Base-by-base conservation (phyloP, 2,888 invertebrate genomes). In the Scaptomyza flava region DNA sequence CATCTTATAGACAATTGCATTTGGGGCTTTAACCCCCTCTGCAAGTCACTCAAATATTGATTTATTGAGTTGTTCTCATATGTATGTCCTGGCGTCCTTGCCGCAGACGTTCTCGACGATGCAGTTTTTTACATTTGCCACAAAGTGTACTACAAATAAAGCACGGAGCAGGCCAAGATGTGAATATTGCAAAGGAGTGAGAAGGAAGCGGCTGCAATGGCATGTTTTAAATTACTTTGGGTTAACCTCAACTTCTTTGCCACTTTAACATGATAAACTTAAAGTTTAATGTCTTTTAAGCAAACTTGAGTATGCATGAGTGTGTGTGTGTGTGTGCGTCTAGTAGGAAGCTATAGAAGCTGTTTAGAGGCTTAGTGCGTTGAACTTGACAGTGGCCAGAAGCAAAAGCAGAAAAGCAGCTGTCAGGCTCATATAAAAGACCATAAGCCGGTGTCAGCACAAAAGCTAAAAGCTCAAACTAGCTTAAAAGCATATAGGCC, bases 61-160 rank as follows among this genome's bases (percentile, higher is more conserved):
- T 82, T 82, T 88, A 82, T 86, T 67, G 84, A 74, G 74, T 67
- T 72, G 68, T 72, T 67, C 87, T 81, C 88, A 82, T 73, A 70
- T 81, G 57, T 41, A 36, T 47, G 58, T 27, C 23, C 23, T 11
- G 27, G 34, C 63, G 68, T 69, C 68, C 79, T 52, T 48, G 23
- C 54, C 31, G 54, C 38, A 50, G 51, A 47, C 56, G 50, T 30
- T 45, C 23, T 20, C 17, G 41, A 9, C 17, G 4, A 34, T 67
- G 41, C 56, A 41, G 57, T 43, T 61, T 77, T 77, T 48, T 23
- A 54, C 38, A 56, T 52, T 36, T 52, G 42, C 62, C 61, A 59
- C 63, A 63, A 52, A 52, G 53, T 76, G 74, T 31, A 60, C 31
- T 33, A 56, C 60, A 73, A 73, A 81, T 70, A 73, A 31, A 30